phyloP scores from a whole-genome alignment of 2,888 invertebrate species.

The Nomada goodeniana region DNA sequence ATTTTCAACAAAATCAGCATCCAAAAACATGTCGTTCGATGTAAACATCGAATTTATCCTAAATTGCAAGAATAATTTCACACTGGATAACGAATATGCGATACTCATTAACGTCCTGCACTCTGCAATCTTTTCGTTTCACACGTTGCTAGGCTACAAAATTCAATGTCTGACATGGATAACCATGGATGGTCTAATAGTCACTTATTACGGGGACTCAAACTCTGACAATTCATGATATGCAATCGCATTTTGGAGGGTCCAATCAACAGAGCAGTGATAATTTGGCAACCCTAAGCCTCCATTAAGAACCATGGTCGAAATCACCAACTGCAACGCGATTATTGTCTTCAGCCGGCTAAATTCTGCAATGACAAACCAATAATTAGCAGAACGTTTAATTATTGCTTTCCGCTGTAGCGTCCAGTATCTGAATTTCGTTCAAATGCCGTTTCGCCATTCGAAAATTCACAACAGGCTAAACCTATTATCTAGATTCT shows the following conservation, averaged over 20 bases:
- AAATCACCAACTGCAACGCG: conserved; percentile 45
- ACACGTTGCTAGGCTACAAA: not conserved
- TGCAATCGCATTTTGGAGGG: conserved; percentile 54
- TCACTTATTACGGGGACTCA: conserved; percentile 25
- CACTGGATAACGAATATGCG: too few species aligned
- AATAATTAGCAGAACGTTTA: conserved; percentile 66
- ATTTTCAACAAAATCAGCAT: too few species aligned
- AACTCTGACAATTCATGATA: conserved; percentile 40
- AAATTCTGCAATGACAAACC: conserved; percentile 53
- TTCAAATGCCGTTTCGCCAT: conserved; percentile 10
- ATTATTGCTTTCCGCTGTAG: conserved; percentile 52
- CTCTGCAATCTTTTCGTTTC: not conserved
- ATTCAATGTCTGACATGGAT: not conserved
- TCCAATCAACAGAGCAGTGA: conserved; percentile 49
- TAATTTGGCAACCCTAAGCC: conserved; percentile 59
- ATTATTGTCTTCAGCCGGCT: conserved; percentile 61
- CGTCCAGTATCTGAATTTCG: conserved; percentile 29
- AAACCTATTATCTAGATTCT: too few species aligned
- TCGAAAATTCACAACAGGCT: conserved; percentile 7
- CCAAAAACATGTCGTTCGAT: too few species aligned
- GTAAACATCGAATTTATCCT: too few species aligned
- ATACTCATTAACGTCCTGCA: too few species aligned
- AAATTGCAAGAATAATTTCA: too few species aligned
- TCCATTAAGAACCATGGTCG: conserved; percentile 60
- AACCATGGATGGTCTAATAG: conserved; percentile 5